These are phyloP conservation scores for Ceuthmochares aereus DNA, from an alignment of 2,113 vertebrate genomes.

Conservation along the genomic window DNA sequence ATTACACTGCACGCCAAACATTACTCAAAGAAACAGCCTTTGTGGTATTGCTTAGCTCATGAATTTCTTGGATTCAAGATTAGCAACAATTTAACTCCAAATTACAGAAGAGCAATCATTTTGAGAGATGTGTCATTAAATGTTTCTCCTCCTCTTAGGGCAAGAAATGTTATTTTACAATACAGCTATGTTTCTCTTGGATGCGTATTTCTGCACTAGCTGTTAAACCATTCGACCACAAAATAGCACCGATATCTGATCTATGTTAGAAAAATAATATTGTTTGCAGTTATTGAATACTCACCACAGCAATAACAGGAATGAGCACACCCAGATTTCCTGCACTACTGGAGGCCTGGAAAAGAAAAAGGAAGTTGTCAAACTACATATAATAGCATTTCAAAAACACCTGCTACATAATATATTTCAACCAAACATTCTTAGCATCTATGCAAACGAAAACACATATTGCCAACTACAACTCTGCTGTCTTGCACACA, in stretches of 20 bases:
- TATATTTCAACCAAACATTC: not conserved
- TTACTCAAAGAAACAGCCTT: not conserved
- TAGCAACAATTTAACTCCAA: not conserved
- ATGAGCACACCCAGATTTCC: conserved; percentile 97
- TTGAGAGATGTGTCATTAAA: not conserved
- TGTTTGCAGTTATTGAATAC: conserved; percentile 41
- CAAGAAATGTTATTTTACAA: not conserved
- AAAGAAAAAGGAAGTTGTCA: not conserved
- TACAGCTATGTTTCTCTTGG: not conserved
- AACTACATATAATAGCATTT: not conserved
- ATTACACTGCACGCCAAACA: not conserved
- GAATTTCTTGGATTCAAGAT: not conserved
- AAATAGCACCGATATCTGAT: not conserved
- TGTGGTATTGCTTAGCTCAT: not conserved
- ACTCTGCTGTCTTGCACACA: not conserved
- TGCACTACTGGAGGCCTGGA: conserved; percentile 93
- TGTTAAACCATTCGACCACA: not conserved
- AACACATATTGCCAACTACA: not conserved
- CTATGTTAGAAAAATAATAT: not conserved
- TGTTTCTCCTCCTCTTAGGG: not conserved
- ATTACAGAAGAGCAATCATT: not conserved
- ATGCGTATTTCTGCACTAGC: not conserved
- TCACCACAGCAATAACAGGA: conserved; percentile 97
- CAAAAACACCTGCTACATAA: not conserved
- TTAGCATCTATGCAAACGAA: not conserved